Percentiles rank a stretch among this genome's conserved stretches.
These are phyloP conservation scores for Astreopora myriophthalma DNA, from an alignment of 64 coral and sea anemone genomes.

Conservation along the genomic window DNA sequence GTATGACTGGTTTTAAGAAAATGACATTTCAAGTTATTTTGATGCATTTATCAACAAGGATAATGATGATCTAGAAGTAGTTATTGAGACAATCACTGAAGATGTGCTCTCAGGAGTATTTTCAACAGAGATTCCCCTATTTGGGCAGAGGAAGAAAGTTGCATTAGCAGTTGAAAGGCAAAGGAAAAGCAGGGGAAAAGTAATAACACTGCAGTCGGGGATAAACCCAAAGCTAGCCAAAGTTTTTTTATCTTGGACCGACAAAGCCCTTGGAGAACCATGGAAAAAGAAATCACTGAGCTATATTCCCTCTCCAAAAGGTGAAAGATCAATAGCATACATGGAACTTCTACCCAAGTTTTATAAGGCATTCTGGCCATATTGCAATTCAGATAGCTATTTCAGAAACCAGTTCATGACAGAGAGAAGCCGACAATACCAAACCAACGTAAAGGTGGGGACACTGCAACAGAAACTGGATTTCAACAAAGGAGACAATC, in stretches of 20 bases:
- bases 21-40: slow-evolving; percentile 45
- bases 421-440: slow-evolving; percentile 20
- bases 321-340: background rate
- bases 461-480: slow-evolving; percentile 21
- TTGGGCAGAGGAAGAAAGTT: slow-evolving; percentile 33
- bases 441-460: background rate
- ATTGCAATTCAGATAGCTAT: background rate
- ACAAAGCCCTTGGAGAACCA: too few relatives aligned
- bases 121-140: slow-evolving; percentile 4
- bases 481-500: background rate
- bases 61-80: background rate
- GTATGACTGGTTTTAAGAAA: slow-evolving; percentile 36
- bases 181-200: background rate
- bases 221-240: background rate
- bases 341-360: background rate
- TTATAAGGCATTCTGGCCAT: slow-evolving; percentile 1
- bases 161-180: slow-evolving; percentile 36
- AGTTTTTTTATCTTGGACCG: slow-evolving; percentile 22
- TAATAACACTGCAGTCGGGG: background rate
- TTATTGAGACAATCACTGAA: background rate
- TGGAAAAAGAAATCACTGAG: background rate
- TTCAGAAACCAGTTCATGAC: slow-evolving; percentile 33
- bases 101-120: slow-evolving; percentile 8
- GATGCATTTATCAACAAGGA: background rate
- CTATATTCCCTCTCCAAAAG: slow-evolving; percentile 1